Evolutionary conservation across 2,113 vertebrate species (phyloP).

Genomic region (Malaclemys terrapin): DNA sequence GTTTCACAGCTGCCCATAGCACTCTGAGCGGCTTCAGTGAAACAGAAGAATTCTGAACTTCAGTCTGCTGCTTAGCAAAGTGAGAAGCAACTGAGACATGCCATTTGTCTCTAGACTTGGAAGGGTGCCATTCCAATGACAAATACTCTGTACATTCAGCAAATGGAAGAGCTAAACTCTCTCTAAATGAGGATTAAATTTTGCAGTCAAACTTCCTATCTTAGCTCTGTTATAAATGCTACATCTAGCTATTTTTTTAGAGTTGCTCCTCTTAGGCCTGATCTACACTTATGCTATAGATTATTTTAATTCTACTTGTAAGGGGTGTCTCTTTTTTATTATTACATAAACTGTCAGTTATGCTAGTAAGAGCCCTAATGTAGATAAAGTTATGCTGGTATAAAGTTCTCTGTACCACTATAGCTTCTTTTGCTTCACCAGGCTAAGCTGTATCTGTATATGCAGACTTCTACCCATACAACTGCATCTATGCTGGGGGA

Average conservation of each 20-base stretch:
- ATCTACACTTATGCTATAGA: no score
- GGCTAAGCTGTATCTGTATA: no score
- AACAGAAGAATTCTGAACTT: no score
- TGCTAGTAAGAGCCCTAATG: neutral
- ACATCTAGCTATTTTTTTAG: no score
- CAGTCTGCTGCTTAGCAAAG: no score
- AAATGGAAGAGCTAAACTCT: neutral
- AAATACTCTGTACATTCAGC: neutral
- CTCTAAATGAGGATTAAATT: neutral
- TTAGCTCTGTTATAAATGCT: neutral
- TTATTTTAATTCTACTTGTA: no score
- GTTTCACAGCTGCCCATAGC: no score
- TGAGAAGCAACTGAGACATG: neutral
- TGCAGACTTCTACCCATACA: no score
- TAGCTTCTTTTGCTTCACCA: neutral
- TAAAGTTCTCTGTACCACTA: neutral
- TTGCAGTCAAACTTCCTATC: neutral
- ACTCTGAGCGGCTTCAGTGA: no score
- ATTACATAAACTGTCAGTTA: neutral
- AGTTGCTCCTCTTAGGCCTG: no score
- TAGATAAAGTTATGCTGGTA: neutral
- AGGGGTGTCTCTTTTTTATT: no score
- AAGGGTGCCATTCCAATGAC: neutral
- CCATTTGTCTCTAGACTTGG: neutral
- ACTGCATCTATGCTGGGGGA: neutral